Base-by-base conservation (phyloP, 2,113 vertebrate species). In the Hydropotes inermis region DNA sequence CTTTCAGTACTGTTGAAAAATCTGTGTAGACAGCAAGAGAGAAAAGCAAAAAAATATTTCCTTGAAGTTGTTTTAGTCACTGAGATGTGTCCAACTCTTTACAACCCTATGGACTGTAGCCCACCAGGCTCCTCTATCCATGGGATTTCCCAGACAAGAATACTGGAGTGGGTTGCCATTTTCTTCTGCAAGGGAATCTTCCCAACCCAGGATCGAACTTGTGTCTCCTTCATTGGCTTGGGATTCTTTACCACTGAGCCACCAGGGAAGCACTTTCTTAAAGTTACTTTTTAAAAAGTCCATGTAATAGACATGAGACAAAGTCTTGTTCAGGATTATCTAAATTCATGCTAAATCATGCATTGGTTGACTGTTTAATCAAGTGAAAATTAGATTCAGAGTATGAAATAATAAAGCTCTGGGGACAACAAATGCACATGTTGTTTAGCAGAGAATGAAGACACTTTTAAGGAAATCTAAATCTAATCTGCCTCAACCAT, bases 391-490 rank as follows among this genome's bases (percentile, higher is more conserved):
- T 93, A 97, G 87, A 98, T 97, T 84, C 81, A 96, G 93, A 94
- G 61, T 97, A 96, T 96, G 87, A 98, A 98, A 98, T 97, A 98
- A 98, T 97, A 98, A 89, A 98, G 88, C 95, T 97, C 87, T 47
- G 92, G 58, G 83, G 89, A 97, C 39, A 98, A 98, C 87, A 98
- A 96, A 98, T 61, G 45, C 39, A 97, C 96, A 97, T 43, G 55
- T 61, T 97, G 81, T 98, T 98, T 98, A 98, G 85, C 95, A 98
- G 84, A 98, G 91, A 98, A 99, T 96, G 58, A 95, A 57, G 15
- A 21, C 96, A 7, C 55, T 57, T 96, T 90, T 95, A 98, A 98
- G 70, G 64, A 95, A 97, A 98, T 47, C 1, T 45, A 36, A 93
- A 98, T 94, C 86, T 95, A 97, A 98, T 97, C 36, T 92, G 83